A percentile compares a stretch with the other conserved stretches of the same genome.
phyloP scores from a whole-genome alignment of 2,797 vertebrate genomes.

The Danio albolineatus region DNA sequence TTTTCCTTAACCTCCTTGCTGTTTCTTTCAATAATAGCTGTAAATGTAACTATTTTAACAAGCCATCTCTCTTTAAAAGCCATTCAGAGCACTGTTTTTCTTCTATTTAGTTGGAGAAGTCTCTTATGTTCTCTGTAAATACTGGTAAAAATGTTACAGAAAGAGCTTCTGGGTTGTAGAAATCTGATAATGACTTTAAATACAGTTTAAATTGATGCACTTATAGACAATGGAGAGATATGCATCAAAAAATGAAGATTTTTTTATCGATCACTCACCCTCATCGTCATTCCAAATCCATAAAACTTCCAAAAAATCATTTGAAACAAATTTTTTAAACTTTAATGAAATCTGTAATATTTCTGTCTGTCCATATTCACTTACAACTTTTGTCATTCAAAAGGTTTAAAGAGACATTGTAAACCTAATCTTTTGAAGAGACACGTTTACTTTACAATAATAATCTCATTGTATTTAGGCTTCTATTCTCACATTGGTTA shows the following conservation, averaged over 20 bases:
- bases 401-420: neutral
- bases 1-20: conserved; percentile 8
- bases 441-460: neutral
- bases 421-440: neutral
- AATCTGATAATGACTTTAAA: neutral
- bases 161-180: conserved; percentile 1
- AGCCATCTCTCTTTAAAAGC: neutral
- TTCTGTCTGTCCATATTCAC: neutral
- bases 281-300: neutral
- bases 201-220: neutral
- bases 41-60: conserved; percentile 4
- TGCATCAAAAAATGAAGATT: neutral
- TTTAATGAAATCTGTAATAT: neutral
- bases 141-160: neutral
- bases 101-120: neutral
- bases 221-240: neutral
- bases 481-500: neutral
- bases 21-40: conserved; percentile 10
- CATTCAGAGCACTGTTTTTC: neutral
- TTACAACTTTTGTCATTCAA: neutral
- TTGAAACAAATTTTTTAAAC: neutral
- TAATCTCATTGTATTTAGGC: too few species aligned
- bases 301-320: too few species aligned
- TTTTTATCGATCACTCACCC: neutral
- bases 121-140: neutral